Evolutionary conservation across 1,140 invertebrate genomes (phyloP).

Genomic region (Triops longicaudatus): DNA sequence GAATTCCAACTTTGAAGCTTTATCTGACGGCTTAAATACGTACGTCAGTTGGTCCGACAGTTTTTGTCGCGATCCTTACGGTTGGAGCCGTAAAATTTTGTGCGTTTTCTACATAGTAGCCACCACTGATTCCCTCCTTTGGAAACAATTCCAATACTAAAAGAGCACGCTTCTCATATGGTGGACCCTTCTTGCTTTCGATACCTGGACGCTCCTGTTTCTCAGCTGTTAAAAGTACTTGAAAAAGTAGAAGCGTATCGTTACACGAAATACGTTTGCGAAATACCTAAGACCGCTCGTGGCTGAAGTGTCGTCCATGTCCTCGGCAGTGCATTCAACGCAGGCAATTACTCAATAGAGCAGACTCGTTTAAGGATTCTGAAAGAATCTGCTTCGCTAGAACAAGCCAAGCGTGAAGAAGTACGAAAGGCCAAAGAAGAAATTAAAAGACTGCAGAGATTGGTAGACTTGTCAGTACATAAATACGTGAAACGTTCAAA

Average conservation of each 20-base stretch:
- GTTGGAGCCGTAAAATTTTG: background rate
- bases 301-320: background rate
- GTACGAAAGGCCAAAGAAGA: background rate
- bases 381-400: background rate
- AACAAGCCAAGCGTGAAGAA: background rate
- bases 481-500: background rate
- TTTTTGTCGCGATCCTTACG: background rate
- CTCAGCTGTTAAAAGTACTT: background rate
- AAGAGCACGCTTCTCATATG: background rate
- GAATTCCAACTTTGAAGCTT: too few species aligned
- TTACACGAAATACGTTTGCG: background rate
- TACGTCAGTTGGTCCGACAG: background rate
- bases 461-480: background rate
- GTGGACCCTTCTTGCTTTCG: background rate
- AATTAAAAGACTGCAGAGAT: background rate
- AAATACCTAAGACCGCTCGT: background rate
- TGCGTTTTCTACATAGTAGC: background rate
- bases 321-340: background rate
- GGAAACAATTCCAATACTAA: background rate
- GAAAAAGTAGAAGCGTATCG: background rate
- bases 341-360: background rate
- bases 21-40: background rate
- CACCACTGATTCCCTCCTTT: background rate
- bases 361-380: background rate
- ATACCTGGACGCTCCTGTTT: background rate